These are phyloP conservation scores for Botia almorhae DNA, from an alignment of 2,797 vertebrate genomes.

Conservation along the genomic window DNA sequence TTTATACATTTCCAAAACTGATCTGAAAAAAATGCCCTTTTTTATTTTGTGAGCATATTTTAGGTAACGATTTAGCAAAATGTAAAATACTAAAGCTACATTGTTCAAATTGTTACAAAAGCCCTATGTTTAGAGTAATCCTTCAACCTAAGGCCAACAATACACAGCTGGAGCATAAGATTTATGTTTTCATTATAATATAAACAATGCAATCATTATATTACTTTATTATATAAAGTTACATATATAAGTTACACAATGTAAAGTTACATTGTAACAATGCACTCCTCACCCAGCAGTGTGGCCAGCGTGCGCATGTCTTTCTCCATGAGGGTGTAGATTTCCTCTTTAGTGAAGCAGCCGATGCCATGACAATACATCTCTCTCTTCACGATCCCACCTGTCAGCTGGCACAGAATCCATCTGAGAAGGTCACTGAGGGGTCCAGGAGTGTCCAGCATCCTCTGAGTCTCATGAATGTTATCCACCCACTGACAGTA, in stretches of 20 bases:
- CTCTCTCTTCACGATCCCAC: conserved; percentile 92
- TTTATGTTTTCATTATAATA: background rate
- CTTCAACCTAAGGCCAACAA: no score
- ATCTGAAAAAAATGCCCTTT: no score
- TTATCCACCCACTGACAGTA: conserved; percentile 99
- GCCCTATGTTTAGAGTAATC: no score
- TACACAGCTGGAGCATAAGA: no score
- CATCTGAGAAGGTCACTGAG: conserved; percentile 93
- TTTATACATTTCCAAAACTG: no score
- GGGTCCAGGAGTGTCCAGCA: conserved; percentile 89
- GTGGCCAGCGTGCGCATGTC: conserved; percentile 95
- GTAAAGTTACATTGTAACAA: no score
- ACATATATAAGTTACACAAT: no score
- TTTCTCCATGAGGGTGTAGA: conserved; percentile 96
- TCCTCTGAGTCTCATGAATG: conserved; percentile 91
- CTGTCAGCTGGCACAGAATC: conserved; percentile 92
- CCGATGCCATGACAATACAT: conserved; percentile 98
- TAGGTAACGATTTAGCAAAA: no score
- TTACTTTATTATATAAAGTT: no score
- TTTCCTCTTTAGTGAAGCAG: conserved; percentile 93
- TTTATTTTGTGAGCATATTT: no score
- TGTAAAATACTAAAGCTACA: no score
- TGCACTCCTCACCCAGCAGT: conserved; percentile 84
- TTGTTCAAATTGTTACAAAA: no score
- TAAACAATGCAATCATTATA: background rate